Conservation (phyloP, 2,888 invertebrate genomes). For the Mechanitis messenoides region DNA sequence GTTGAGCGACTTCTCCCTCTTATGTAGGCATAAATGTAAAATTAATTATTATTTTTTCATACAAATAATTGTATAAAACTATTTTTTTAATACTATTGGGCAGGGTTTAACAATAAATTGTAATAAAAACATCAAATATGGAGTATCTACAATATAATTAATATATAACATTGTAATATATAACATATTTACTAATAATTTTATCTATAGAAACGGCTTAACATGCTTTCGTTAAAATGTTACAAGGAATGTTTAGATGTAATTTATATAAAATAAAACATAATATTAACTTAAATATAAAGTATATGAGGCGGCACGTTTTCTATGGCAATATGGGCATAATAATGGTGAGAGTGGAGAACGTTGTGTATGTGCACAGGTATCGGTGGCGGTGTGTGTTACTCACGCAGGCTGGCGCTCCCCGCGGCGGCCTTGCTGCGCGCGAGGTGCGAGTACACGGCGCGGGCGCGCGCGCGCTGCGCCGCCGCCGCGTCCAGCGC, state of each 20-base stretch:
- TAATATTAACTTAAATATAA: too few relatives aligned
- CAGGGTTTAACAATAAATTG: not conserved
- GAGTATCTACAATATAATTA: not conserved
- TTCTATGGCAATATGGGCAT: too few relatives aligned
- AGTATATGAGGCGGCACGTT: too few relatives aligned
- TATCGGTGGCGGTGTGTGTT: conserved; percentile 15
- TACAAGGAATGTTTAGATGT: too few relatives aligned
- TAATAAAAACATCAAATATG: conserved; percentile 10
- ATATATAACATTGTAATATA: not conserved
- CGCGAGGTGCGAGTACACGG: conserved; percentile 88
- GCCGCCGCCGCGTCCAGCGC: conserved; percentile 96
- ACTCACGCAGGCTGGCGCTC: conserved; percentile 81
- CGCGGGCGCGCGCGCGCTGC: conserved; percentile 89
- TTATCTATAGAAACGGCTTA: too few relatives aligned
- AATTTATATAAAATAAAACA: too few relatives aligned
- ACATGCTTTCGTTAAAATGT: too few relatives aligned
- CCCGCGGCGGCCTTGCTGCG: conserved; percentile 80
- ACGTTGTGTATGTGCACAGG: not conserved
- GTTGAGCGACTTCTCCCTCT: conserved; percentile 80
- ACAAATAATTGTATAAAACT: too few relatives aligned
- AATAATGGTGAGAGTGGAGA: too few relatives aligned
- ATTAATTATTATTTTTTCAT: conserved; percentile 4
- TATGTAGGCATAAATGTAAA: conserved; percentile 35
- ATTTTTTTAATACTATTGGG: too few relatives aligned
- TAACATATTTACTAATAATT: too few relatives aligned